Evolutionary conservation across 1,140 invertebrate species (phyloP), one percentile per base, ranked within the genome.

Genomic region (Leptopilina boulardi): DNA sequence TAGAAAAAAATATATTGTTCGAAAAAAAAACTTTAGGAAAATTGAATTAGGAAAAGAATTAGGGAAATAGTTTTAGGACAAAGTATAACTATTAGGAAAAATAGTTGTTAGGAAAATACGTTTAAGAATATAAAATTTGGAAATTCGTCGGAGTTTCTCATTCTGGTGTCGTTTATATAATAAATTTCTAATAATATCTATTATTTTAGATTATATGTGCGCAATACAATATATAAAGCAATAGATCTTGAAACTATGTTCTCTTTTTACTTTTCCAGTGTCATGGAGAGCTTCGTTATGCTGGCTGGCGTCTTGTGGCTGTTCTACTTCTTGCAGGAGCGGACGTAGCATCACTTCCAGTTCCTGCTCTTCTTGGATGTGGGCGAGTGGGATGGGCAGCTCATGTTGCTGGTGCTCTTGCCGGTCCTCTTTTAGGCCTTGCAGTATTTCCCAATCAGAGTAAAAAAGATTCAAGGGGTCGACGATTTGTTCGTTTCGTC

Each of bases 381-480:
- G 82, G 90, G 0, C 88, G 91, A 18, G 94, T 95, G 38, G 94
- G 95, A 42, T 96, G 97, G 93, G 94, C 95, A 6, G 96, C 97
- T 0, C 96, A 97, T 85, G 88, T 95, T 23, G 94, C 95, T 21
- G 97, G 97, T 9, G 96, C 96, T 0, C 80, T 96, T 0, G 93
- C 94, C 3, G 97, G 97, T 0, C 89, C 97, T 0, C 91, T 96
- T 1, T 85, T 97, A n/a, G 97, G 96, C 0, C 93, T 98, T 41
- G 90, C 97, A 3, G 91, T 96, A 2, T 95, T 96, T 80, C 92
- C 91, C 0, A 90, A 89, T 2, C 89, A 91, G 73, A 90, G 88
- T 77, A 89, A 89, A 81, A 90, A 89, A 75, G 90, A 90, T 80
- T 81, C 87, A 11, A 80, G 87, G 3, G 89, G 88, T 9, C 82